Evolutionary conservation across 1,140 invertebrate genomes (phyloP), one percentile per base, ranked within the genome.

Genomic region (Apolygus lucorum): DNA sequence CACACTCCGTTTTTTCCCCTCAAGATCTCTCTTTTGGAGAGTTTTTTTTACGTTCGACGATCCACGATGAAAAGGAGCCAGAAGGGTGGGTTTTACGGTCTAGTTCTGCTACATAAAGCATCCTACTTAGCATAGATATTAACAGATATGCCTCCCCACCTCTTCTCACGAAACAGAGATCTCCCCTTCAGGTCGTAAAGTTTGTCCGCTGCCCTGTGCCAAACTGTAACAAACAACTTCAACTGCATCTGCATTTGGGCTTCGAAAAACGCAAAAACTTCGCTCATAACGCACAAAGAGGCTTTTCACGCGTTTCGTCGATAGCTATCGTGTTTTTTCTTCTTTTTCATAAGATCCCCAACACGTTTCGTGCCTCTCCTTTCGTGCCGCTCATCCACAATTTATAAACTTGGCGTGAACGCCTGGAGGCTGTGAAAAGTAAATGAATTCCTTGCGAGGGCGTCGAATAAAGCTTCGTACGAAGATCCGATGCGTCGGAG

Each of bases 91-190:
- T 27, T 66, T 66, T 66, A 66, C 64, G 28, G 28, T 28, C 64
- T 66, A 66, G 64, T 66, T 66, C 64, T 66, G 64, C 52, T 1
- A 69, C 68, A 69, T 69, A 69, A 69, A 69, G 29, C 62, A 26
- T 4, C 28, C 68, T 69, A 69, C 68, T 69, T 69, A 69, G 68
- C 68, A 69, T 69, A 69, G 68, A 69, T 69, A 69, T 69, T 69
- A 69, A 69, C 68, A 69, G 68, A 69, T 69, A 69, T 64, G 68
- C 62, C 59, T 8, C 22, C 1, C 62, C 24, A 22, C 22, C 17
- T 63, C 27, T 63, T 22, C 62, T 14, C 22, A 22, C 22, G 27
- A n/a, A 27, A 63, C 21, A 27, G 17, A 63, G 26, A 63, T 24
- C 62, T 2, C 24, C 54, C 62, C 62, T 8, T 2, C 27, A 63